A percentile compares a stretch with the other conserved stretches of the same genome.
Conservation (phyloP, 2,888 invertebrate genomes). For the Cryptocephalus moraei region DNA sequence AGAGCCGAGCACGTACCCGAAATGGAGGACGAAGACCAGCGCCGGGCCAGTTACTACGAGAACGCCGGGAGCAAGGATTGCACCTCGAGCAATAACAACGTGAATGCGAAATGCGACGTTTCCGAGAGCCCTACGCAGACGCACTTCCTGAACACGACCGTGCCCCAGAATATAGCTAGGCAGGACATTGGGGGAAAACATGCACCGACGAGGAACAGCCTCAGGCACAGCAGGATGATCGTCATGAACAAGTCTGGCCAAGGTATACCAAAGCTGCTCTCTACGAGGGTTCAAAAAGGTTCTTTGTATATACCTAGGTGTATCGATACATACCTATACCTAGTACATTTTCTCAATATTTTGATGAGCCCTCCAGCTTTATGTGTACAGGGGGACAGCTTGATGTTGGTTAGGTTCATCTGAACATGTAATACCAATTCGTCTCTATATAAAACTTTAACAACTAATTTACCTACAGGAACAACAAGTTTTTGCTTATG, state of each 20-base stretch:
- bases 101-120: slow-evolving; percentile 1
- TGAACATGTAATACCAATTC: too few species aligned
- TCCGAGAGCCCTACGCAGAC: slow-evolving; percentile 40
- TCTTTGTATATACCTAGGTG: background rate
- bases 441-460: too few species aligned
- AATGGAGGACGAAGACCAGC: background rate
- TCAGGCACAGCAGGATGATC: slow-evolving; percentile 60
- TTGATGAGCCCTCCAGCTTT: too few species aligned
- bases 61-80: slow-evolving; percentile 1
- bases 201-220: slow-evolving; percentile 57
- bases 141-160: slow-evolving; percentile 49
- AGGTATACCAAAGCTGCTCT: slow-evolving; percentile 27
- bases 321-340: background rate
- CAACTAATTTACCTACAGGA: too few species aligned
- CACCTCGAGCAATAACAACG: slow-evolving; percentile 3
- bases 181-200: slow-evolving; percentile 54
- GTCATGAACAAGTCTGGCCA: slow-evolving; percentile 50
- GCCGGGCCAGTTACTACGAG: slow-evolving; percentile 9
- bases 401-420: too few species aligned
- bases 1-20: too few species aligned
- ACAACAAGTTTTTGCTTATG: background rate
- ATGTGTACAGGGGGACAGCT: too few species aligned
- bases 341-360: background rate
- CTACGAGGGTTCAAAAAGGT: too few species aligned
- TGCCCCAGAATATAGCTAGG: slow-evolving; percentile 56